Evolutionary conservation across 2,888 invertebrate species (phyloP), one percentile per base, ranked within the genome.

Genomic region (Cryptocephalus moraei): DNA sequence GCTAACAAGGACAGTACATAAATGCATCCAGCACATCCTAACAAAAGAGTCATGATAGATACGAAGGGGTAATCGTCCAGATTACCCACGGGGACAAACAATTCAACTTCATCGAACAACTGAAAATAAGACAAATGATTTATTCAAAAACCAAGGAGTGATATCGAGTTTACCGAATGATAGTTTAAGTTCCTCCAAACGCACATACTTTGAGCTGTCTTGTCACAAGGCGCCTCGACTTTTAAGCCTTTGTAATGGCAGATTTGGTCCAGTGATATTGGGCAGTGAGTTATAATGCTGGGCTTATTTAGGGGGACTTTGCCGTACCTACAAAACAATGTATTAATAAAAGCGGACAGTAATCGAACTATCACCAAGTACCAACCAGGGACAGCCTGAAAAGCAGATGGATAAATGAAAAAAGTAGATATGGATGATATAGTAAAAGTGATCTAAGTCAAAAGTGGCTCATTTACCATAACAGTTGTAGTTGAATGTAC

Each of bases 11-110:
- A 70, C 46, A 73, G 61, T 44, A 73, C 63, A 57, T 73, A 73
- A 56, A 73, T 67, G 49, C 72, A 72, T 4, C 73, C 73, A 46
- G 67, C 65, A 62, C 72, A 73, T 8, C 72, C 72, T 33, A 72
- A 59, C 14, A 73, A 53, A 41, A 71, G 57, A 8, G 72, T 68
- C 12, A 68, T 62, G 44, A 72, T 63, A 4, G 71, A 65, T 4
- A 73, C 71, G 32, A 70, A 48, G 0, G 69, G 68, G 55, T 70
- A 71, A 57, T 73, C 69, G 51, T 72, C 67, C 41, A 72, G 58
- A 57, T 72, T 65, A 33, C 73, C 73, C 38, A 73, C 63, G 4
- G 73, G 73, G 6, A 73, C 69, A 49, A 64, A 61, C 33, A 73
- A 46, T 52, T 71, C 70, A 14, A 66, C 58, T 43, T 66, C 66